These are phyloP conservation scores for Pterocles burchelli DNA, from an alignment of 2,113 vertebrate genomes.

Conservation along the genomic window DNA sequence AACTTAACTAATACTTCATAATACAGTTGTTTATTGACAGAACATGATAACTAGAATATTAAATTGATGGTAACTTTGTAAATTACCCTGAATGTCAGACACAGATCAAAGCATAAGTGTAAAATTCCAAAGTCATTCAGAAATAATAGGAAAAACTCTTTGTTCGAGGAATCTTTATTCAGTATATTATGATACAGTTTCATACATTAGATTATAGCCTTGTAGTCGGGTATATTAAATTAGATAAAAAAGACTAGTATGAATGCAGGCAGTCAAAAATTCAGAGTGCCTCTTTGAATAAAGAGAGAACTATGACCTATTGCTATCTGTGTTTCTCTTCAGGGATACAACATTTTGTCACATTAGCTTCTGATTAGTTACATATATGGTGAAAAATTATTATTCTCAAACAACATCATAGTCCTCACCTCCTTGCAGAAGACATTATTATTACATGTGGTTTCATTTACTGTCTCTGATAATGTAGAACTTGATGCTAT, in stretches of 20 bases:
- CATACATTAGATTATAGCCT: not conserved
- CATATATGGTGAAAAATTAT: not conserved
- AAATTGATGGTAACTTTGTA: not conserved
- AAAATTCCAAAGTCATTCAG: not conserved
- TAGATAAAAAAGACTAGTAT: not conserved
- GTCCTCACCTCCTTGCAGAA: not conserved
- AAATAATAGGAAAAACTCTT: not conserved
- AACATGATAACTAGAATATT: not conserved
- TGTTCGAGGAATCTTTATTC: not conserved
- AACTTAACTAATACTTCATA: not conserved
- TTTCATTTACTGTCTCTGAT: not conserved
- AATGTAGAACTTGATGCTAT: not conserved
- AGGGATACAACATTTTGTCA: not conserved
- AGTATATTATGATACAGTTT: not conserved
- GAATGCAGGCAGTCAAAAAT: not conserved
- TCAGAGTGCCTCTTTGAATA: not conserved
- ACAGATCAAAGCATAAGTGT: not conserved
- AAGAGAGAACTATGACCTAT: not conserved
- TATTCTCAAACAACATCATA: not conserved
- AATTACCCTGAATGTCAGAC: not conserved
- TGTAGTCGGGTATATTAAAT: not conserved
- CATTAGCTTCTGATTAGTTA: slow-evolving; percentile 3
- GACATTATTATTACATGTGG: not conserved
- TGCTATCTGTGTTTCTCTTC: not conserved
- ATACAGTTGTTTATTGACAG: not conserved